Evolutionary conservation across 1,140 invertebrate species (phyloP).

Genomic region (Bombus ignitus): DNA sequence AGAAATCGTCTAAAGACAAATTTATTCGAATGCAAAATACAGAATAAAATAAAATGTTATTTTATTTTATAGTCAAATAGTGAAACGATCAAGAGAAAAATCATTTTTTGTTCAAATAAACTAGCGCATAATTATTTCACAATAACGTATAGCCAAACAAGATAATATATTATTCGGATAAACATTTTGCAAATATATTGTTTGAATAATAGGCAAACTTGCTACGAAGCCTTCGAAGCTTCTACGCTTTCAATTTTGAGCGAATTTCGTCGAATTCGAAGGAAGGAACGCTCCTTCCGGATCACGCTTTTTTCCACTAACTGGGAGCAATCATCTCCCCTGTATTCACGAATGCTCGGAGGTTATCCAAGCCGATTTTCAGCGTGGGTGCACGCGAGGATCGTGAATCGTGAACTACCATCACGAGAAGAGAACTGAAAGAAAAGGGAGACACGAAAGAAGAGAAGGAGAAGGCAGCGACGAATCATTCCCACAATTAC

Average conservation of each 20-base stretch:
- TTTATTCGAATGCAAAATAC: no score
- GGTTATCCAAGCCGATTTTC: conserved; percentile 51
- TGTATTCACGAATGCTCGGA: conserved; percentile 40
- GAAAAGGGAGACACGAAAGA: conserved; percentile 39
- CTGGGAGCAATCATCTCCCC: conserved; percentile 14
- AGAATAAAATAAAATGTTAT: no score
- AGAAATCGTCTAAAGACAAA: no score
- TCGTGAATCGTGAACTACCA: conserved; percentile 51
- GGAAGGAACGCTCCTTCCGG: neutral
- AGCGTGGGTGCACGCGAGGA: conserved; percentile 78
- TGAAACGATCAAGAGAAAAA: no score
- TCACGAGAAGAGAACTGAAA: conserved; percentile 50
- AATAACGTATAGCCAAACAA: no score
- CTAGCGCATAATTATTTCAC: no score
- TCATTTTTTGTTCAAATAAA: no score
- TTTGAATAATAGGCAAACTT: neutral
- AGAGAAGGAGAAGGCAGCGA: conserved; percentile 64
- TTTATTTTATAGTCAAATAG: no score
- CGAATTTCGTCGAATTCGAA: no score
- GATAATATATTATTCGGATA: no score
- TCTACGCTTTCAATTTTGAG: neutral
- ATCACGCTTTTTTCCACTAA: conserved; percentile 17
- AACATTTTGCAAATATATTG: no score
- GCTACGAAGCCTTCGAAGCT: neutral
- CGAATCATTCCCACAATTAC: conserved; percentile 79